Base-by-base conservation (phyloP, 2,888 invertebrate species). In the Thereva unica region DNA sequence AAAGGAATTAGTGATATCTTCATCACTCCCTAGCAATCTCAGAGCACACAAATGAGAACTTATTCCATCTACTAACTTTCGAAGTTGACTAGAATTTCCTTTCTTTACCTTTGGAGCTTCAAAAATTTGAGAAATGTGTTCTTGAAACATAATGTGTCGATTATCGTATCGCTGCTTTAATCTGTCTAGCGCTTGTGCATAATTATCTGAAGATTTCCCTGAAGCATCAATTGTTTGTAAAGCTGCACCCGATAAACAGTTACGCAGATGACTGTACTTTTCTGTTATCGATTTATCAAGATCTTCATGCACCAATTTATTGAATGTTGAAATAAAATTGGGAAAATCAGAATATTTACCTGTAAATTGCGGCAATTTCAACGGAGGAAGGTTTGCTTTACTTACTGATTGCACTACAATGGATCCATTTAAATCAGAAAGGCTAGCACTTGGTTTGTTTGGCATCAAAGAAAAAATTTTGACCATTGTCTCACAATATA, bases 311-410 rank as follows among this genome's bases (percentile, higher is more conserved):
- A 8, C 57, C 49, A 45, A 35, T 34, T 54, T 68, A 66, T 34
- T 67, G 10, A 69, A 66, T 7, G 68, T 68, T 1, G 57, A 64
- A 5, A 70, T 70, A 40, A 67, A 68, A 37, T 67, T 64, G 40
- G 66, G 61, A 45, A 66, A 68, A 7, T 68, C 68, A 9, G 55
- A 53, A 40, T 70, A 70, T 40, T 66, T 55, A 4, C 68, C 68
- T 37, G 52, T 45, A 42, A 69, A 68, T 12, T 8, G 57, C 2
- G 63, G 65, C 41, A 67, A 23, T 8, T 49, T 50, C 7, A 55
- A 40, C 8, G 45, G 10, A 34, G 67, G 64, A 2, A 67, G 38
- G 8, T n/a, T 47, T 34, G 38, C 42, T 8, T 50, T 52, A 37
- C 34, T 47, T 4, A 12, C 40, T 9, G 23, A 23, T 23, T 23